Percentiles rank a stretch among this genome's conserved stretches.
phyloP scores from a whole-genome alignment of 1,140 invertebrate genomes.

The Drosophila repleta region DNA sequence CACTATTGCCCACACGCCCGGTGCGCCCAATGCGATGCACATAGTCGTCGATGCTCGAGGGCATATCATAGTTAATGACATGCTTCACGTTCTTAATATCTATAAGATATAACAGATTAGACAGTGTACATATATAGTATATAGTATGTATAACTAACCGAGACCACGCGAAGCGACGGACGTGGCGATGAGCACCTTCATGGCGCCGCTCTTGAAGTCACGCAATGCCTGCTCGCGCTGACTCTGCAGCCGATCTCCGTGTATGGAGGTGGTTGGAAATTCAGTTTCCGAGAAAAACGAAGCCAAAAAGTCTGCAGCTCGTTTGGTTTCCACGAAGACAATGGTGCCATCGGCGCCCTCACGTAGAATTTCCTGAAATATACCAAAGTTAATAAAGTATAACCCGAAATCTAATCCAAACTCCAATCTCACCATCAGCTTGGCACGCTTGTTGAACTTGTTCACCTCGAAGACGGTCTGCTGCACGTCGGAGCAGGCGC shows the following conservation, averaged over 20 bases:
- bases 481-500: slow-evolving; percentile 94
- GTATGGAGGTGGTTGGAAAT: slow-evolving; percentile 93
- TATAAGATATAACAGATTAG: slow-evolving; percentile 8
- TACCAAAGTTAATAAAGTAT: background rate
- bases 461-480: slow-evolving; percentile 92
- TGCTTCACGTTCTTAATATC: slow-evolving; percentile 88
- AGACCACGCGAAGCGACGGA: slow-evolving; percentile 96
- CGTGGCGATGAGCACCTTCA: slow-evolving; percentile 94
- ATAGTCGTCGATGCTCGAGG: slow-evolving; percentile 93
- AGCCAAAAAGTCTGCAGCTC: slow-evolving; percentile 95
- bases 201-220: slow-evolving; percentile 91
- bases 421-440: slow-evolving; percentile 84
- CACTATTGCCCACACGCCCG: slow-evolving; percentile 95
- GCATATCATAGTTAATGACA: slow-evolving; percentile 97
- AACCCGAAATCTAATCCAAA: background rate
- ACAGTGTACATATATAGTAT: too few relatives aligned
- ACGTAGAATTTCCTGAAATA: slow-evolving; percentile 60
- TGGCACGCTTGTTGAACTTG: slow-evolving; percentile 90
- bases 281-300: slow-evolving; percentile 88
- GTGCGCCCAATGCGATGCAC: slow-evolving; percentile 98
- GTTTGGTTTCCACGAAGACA: slow-evolving; percentile 96
- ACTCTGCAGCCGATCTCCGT: slow-evolving; percentile 95
- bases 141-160: too few relatives aligned
- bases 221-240: slow-evolving; percentile 94
- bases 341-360: slow-evolving; percentile 87